Evolutionary conservation across 2,113 vertebrate genomes (phyloP).

Genomic region (Hemichromis elongatus): DNA sequence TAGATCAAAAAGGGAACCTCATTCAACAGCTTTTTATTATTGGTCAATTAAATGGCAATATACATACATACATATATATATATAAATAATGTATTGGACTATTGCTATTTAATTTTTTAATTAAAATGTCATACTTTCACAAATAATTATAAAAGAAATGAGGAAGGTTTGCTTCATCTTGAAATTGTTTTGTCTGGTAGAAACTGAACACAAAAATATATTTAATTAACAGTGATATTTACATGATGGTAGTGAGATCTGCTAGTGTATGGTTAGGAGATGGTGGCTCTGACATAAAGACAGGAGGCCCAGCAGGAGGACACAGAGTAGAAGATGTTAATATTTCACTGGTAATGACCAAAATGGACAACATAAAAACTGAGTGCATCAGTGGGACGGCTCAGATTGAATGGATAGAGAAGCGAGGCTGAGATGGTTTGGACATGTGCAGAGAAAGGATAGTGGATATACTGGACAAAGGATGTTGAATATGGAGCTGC

Average conservation of each 20-base stretch:
- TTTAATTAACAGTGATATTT: neutral
- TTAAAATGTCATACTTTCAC: neutral
- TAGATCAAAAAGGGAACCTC: neutral
- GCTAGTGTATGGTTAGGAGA: neutral
- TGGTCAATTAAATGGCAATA: neutral
- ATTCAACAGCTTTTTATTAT: neutral
- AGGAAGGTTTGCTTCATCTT: neutral
- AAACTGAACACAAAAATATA: neutral
- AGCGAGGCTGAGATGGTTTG: neutral
- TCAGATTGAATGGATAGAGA: neutral
- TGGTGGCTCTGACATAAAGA: neutral
- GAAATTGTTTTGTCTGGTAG: neutral
- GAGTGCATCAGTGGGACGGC: neutral
- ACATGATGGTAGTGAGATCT: neutral
- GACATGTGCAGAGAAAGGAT: neutral
- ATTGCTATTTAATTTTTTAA: neutral
- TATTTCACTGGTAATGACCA: neutral
- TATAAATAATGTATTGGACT: rapidly evolving
- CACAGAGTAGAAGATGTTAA: neutral
- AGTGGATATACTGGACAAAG: neutral
- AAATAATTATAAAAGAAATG: neutral
- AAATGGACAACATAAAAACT: neutral
- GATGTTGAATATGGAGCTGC: neutral
- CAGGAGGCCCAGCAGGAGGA: rapidly evolving
- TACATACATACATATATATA: too few species aligned